Conservation (phyloP, 2,113 vertebrate genomes). For the Sprattus sprattus region DNA sequence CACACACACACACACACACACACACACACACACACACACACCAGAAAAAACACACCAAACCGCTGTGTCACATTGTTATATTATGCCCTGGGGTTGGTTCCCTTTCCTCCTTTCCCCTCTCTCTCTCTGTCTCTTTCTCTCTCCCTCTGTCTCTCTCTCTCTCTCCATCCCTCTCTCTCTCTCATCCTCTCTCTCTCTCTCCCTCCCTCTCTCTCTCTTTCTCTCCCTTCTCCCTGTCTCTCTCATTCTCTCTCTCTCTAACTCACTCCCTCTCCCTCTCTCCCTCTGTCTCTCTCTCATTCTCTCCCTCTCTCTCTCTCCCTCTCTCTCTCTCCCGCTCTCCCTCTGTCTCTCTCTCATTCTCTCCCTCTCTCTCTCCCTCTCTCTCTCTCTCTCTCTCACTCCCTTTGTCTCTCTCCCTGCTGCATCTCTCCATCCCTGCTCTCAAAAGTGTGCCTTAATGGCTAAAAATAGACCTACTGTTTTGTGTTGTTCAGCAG, state of each 20-base stretch:
- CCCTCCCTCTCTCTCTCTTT: neutral
- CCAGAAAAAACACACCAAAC: constrained; percentile 22
- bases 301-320: neutral
- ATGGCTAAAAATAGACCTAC: constrained; percentile 41
- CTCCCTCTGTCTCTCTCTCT: neutral
- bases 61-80: too few relatives aligned
- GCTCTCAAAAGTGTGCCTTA: constrained; percentile 25
- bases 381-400: neutral
- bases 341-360: too few relatives aligned
- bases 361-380: too few relatives aligned
- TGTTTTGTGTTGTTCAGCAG: constrained; percentile 43
- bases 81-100: too few relatives aligned
- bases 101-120: neutral
- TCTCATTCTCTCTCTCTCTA: neutral
- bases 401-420: neutral
- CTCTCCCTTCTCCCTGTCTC: neutral
- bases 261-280: neutral
- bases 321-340: too few relatives aligned
- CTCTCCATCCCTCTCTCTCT: neutral
- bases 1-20: constrained; percentile 30
- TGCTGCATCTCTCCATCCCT: constrained; percentile 20
- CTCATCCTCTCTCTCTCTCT: neutral
- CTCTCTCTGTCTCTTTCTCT: too few relatives aligned
- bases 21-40: constrained; percentile 30
- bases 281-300: neutral